Conservation (phyloP, 1,140 invertebrate species). For the Macrobrachium rosenbergii region DNA sequence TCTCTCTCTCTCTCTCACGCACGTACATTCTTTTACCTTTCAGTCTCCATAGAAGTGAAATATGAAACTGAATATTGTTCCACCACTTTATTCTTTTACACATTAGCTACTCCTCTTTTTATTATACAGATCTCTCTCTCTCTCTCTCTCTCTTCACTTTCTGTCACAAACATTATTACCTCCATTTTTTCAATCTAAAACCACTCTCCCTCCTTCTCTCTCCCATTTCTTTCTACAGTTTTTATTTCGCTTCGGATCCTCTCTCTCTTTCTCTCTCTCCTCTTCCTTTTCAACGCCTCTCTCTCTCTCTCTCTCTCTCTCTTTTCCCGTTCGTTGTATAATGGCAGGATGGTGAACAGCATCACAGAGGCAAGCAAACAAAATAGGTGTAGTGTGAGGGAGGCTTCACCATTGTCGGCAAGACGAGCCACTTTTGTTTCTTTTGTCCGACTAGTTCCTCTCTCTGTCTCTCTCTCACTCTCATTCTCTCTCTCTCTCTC, state of each 20-base stretch:
- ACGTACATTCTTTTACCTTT: background rate
- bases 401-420: conserved; percentile 36
- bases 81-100: too few species aligned
- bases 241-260: background rate
- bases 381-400: conserved; percentile 45
- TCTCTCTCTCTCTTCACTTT: background rate
- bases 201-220: background rate
- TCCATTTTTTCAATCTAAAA: background rate
- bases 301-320: background rate
- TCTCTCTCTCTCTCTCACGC: conserved; percentile 29
- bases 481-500: background rate
- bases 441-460: conserved; percentile 54
- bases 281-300: background rate
- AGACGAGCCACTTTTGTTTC: conserved; percentile 55
- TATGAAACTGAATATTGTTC: too few species aligned
- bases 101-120: background rate
- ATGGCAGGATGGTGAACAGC: conserved; percentile 39
- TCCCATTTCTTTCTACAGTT: too few species aligned
- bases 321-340: background rate
- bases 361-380: conserved; percentile 34
- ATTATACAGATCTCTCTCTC: background rate
- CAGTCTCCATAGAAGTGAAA: background rate
- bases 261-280: background rate
- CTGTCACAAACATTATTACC: background rate
- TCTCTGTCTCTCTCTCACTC: conserved; percentile 23